phyloP scores from a whole-genome alignment of 2,113 vertebrate genomes.

The Pampusana beccarii region DNA sequence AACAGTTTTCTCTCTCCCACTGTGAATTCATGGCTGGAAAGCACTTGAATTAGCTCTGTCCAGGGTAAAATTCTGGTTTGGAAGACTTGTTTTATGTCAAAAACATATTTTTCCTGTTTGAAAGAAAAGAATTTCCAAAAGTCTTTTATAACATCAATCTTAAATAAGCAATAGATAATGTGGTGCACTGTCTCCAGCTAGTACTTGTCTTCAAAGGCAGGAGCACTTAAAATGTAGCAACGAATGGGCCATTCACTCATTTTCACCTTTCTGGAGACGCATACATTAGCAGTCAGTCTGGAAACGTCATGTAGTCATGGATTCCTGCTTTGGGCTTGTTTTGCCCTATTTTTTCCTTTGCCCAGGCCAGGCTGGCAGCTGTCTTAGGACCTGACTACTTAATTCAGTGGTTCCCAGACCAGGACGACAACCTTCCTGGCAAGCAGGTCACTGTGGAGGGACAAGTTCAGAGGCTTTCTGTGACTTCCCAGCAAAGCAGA shows the following conservation, averaged over 20 bases:
- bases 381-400: neutral
- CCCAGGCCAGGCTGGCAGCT: neutral
- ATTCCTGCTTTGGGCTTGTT: neutral
- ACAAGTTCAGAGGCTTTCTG: neutral
- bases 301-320: neutral
- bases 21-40: constrained; percentile 16
- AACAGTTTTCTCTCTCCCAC: neutral
- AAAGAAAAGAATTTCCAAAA: neutral
- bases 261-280: constrained; percentile 17
- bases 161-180: neutral
- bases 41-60: neutral
- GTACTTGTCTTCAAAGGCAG: neutral
- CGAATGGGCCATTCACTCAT: neutral
- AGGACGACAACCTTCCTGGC: neutral
- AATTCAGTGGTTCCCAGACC: neutral
- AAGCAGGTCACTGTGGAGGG: neutral
- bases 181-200: accelerated
- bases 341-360: neutral
- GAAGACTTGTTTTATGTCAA: neutral
- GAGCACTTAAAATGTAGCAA: neutral
- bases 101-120: neutral
- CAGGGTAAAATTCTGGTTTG: neutral
- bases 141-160: neutral
- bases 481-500: neutral
- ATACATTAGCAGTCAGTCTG: neutral